A percentile compares a stretch with the other conserved stretches of the same genome.
These are phyloP conservation scores for Drosophila nigricruria DNA, from an alignment of 2,888 invertebrate species.

Conservation along the genomic window DNA sequence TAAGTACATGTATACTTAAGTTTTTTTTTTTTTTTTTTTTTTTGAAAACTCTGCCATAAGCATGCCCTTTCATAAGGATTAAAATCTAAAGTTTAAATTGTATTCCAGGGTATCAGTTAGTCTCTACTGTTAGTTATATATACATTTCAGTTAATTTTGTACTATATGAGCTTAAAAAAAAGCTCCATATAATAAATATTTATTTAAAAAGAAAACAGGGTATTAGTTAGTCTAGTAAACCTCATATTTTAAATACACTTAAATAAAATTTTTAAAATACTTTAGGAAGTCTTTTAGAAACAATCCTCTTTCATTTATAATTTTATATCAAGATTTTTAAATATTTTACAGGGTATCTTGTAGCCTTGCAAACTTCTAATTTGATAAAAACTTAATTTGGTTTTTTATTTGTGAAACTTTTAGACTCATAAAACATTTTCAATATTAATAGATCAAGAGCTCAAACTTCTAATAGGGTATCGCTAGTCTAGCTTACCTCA, in stretches of 20 bases:
- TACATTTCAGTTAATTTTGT: not conserved
- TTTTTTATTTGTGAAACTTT: not conserved
- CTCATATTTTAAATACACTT: too few relatives aligned
- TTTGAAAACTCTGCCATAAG: not conserved
- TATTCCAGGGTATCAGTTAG: not conserved
- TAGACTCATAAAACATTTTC: too few relatives aligned
- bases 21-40: not conserved
- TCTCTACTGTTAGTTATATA: not conserved
- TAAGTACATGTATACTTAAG: not conserved
- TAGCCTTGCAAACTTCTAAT: not conserved
- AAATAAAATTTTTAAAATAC: not conserved
- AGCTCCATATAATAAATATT: too few relatives aligned
- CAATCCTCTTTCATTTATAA: too few relatives aligned
- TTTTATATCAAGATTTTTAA: not conserved
- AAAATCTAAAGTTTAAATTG: not conserved
- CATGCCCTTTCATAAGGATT: too few relatives aligned
- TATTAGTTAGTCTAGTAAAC: not conserved
- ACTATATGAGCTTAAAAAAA: not conserved
- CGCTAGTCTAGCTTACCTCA: not conserved
- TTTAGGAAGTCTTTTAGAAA: not conserved
- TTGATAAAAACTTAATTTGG: not conserved
- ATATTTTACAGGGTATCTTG: not conserved
- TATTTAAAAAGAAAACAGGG: not conserved
- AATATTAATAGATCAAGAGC: too few relatives aligned
- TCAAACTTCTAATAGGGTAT: not conserved